Evolutionary conservation across 2,113 vertebrate genomes (phyloP).

Genomic region (Solenodon paradoxus): DNA sequence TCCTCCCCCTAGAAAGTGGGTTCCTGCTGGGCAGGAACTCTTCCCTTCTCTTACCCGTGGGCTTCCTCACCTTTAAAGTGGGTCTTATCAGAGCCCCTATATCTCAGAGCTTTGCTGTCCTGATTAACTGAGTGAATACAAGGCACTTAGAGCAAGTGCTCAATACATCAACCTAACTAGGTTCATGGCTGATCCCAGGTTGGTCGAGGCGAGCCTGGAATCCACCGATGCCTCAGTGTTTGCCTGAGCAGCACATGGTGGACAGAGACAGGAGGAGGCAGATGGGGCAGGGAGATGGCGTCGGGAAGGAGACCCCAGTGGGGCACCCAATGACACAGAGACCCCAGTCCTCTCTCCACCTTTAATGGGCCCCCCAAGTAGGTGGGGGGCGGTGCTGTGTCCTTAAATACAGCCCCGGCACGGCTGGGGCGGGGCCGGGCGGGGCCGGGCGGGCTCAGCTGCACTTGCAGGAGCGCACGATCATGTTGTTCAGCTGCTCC

Average conservation of each 20-base stretch:
- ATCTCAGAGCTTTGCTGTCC: background rate
- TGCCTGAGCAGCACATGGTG: too few species aligned
- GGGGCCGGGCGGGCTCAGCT: constrained; percentile 83
- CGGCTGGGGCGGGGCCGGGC: constrained; percentile 1
- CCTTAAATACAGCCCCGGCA: constrained; percentile 68
- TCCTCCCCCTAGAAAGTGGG: background rate
- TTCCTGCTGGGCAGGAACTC: background rate
- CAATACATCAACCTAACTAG: background rate
- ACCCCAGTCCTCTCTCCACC: constrained; percentile 65
- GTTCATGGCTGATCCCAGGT: background rate
- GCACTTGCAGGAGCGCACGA: constrained; percentile 92
- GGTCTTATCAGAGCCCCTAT: background rate
- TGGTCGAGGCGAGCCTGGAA: too few species aligned
- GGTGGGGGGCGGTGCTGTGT: constrained; percentile 32
- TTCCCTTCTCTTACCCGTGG: background rate
- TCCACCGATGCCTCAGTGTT: too few species aligned
- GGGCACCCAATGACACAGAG: constrained; percentile 37
- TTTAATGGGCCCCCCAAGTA: constrained; percentile 65
- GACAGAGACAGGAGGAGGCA: background rate
- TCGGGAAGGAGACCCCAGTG: background rate
- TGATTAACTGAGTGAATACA: background rate
- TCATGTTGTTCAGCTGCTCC: constrained; percentile 94
- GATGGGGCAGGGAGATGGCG: background rate
- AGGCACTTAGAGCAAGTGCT: background rate
- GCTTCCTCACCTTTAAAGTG: background rate